phyloP scores from a whole-genome alignment of 1,140 invertebrate genomes.

The Zelostemma sp. region DNA sequence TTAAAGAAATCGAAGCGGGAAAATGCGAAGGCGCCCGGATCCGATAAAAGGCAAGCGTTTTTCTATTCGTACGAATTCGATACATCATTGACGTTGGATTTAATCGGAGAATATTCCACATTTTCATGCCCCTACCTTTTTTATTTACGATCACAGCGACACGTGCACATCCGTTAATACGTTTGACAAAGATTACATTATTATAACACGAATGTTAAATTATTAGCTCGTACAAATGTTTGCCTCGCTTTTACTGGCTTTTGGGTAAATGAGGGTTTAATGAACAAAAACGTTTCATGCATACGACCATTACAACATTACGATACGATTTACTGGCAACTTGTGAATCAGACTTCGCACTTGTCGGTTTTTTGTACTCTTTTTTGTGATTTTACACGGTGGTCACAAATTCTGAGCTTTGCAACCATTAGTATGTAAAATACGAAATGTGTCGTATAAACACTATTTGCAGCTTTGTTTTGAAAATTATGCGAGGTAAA shows the following conservation, averaged over 20 bases:
- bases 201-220: conserved; percentile 21
- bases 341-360: conserved; percentile 4
- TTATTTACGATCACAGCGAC: conserved; percentile 53
- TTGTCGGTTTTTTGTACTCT: conserved; percentile 27
- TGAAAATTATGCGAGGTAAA: too few species aligned
- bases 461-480: too few species aligned
- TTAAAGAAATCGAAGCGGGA: not conserved
- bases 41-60: conserved; percentile 22
- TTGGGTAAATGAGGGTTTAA: conserved; percentile 25
- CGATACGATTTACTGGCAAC: conserved; percentile 32
- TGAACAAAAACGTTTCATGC: conserved; percentile 1
- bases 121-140: conserved; percentile 53
- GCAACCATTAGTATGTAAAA: too few species aligned
- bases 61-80: conserved; percentile 26
- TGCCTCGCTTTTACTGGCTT: not conserved
- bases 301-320: conserved; percentile 21
- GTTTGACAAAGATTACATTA: conserved; percentile 36
- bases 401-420: too few species aligned
- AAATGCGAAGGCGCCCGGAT: not conserved
- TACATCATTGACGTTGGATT: conserved; percentile 23
- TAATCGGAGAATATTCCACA: conserved; percentile 28
- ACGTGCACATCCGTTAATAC: conserved; percentile 53
- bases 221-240: conserved; percentile 36
- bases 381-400: too few species aligned
- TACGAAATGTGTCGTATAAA: not conserved